Conservation (phyloP, 2,888 invertebrate genomes). For the Melanophora roralis region DNA sequence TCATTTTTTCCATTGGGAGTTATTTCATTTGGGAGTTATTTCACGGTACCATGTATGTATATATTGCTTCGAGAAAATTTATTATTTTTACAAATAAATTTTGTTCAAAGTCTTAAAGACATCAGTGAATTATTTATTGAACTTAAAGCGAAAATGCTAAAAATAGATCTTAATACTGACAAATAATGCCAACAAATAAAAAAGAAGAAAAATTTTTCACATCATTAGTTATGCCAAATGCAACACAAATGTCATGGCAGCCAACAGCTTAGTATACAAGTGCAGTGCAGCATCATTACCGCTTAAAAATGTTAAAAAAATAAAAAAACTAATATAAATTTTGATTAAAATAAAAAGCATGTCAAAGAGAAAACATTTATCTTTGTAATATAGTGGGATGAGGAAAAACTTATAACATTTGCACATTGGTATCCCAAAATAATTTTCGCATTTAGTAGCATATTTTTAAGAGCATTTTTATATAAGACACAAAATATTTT, state of each 20-base stretch:
- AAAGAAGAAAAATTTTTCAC: slow-evolving; percentile 70
- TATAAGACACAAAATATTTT: too few relatives aligned
- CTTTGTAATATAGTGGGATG: not conserved
- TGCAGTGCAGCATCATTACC: not conserved
- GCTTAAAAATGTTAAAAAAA: slow-evolving; percentile 11
- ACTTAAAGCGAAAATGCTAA: too few relatives aligned
- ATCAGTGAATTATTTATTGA: slow-evolving; percentile 33
- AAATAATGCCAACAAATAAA: slow-evolving; percentile 18
- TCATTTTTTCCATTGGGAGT: too few relatives aligned
- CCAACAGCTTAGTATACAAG: slow-evolving; percentile 20
- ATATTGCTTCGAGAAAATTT: too few relatives aligned
- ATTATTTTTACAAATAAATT: not conserved
- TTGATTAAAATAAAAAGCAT: slow-evolving; percentile 9
- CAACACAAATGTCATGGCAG: slow-evolving; percentile 51
- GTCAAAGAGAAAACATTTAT: slow-evolving; percentile 38
- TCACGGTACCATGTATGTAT: too few relatives aligned
- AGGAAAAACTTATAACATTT: too few relatives aligned
- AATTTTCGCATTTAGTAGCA: too few relatives aligned
- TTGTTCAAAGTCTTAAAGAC: slow-evolving; percentile 19
- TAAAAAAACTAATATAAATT: slow-evolving; percentile 2
- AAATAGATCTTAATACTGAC: too few relatives aligned
- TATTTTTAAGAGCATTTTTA: too few relatives aligned
- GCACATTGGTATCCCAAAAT: too few relatives aligned
- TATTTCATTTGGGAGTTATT: too few relatives aligned
- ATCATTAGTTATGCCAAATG: slow-evolving; percentile 72